phyloP scores from a whole-genome alignment of 2,888 invertebrate species.

The Tanytarsus gracilentus region DNA sequence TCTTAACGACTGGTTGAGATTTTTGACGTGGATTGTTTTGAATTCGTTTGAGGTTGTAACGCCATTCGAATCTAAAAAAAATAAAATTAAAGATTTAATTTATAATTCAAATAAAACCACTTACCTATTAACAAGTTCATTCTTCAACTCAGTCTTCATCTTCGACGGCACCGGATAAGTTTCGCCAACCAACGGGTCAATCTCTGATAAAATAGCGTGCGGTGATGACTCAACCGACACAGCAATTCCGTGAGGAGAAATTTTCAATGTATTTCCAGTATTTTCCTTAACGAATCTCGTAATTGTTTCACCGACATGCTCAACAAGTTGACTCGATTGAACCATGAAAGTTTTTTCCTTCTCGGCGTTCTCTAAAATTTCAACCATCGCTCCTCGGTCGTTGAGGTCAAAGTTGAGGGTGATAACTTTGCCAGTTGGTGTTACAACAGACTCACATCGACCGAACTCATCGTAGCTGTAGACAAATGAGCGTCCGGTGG shows the following conservation, averaged over 20 bases:
- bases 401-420: constrained; percentile 82
- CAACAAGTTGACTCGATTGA: constrained; percentile 76
- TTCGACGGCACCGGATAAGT: constrained; percentile 87
- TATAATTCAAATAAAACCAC: no score
- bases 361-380: constrained; percentile 71
- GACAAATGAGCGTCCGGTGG: constrained; percentile 81
- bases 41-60: constrained; percentile 76
- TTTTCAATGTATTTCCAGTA: constrained; percentile 73
- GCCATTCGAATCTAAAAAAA: constrained; percentile 96
- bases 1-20: constrained; percentile 69
- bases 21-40: constrained; percentile 54
- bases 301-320: constrained; percentile 72
- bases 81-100: no score
- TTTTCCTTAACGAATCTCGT: constrained; percentile 68
- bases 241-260: constrained; percentile 78
- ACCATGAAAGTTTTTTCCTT: constrained; percentile 75
- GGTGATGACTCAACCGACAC: constrained; percentile 85
- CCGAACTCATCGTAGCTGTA: constrained; percentile 95
- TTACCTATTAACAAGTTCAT: constrained; percentile 79
- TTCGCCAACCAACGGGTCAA: constrained; percentile 78
- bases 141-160: constrained; percentile 80
- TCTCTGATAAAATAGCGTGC: constrained; percentile 80
- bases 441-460: constrained; percentile 79
- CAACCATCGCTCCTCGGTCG: constrained; percentile 79
- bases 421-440: constrained; percentile 91